Conservation (phyloP, 2,888 invertebrate genomes). For the Halocaridina rubra region DNA sequence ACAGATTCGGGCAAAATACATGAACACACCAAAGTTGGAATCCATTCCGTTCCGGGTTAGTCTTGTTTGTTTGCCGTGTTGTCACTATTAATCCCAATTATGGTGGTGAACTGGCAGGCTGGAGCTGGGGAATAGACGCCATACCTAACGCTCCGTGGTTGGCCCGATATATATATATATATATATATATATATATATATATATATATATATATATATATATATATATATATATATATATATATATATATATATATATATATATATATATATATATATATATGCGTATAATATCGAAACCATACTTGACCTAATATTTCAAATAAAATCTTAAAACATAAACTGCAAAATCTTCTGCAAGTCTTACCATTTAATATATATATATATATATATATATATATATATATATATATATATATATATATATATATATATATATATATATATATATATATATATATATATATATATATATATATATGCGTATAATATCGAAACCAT, state of each 20-base stretch:
- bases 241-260: slow-evolving; percentile 1
- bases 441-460: slow-evolving; percentile 31
- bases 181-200: background rate
- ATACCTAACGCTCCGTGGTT: no score
- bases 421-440: slow-evolving; percentile 36
- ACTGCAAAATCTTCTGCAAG: no score
- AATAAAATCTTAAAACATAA: background rate
- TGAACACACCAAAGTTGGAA: no score
- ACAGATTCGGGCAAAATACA: no score
- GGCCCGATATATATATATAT: no score
- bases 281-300: background rate
- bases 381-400: slow-evolving; percentile 56
- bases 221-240: background rate
- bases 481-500: no score
- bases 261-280: background rate
- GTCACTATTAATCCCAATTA: no score
- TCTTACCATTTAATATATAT: background rate
- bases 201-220: background rate
- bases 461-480: background rate
- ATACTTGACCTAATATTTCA: background rate
- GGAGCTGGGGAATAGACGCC: no score
- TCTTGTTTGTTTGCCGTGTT: no score
- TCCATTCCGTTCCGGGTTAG: no score
- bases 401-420: slow-evolving; percentile 35
- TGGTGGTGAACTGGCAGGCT: no score